Conservation (phyloP, 1,140 invertebrate genomes). For the Drosophila ohnishii region DNA sequence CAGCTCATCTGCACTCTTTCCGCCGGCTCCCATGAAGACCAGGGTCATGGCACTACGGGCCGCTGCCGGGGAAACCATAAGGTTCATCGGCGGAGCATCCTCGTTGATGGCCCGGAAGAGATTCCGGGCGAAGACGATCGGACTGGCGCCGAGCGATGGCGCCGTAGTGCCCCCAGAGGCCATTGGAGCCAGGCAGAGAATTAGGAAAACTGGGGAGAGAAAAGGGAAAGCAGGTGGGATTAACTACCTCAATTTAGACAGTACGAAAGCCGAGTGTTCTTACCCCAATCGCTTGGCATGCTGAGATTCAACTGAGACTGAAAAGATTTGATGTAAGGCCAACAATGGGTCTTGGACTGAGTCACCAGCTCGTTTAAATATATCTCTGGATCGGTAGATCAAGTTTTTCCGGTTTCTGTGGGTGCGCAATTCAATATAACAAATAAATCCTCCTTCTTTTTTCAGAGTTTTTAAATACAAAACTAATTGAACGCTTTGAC, state of each 20-base stretch:
- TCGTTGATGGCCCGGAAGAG: constrained; percentile 52
- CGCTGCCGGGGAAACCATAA: constrained; percentile 56
- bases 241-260: background rate
- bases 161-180: constrained; percentile 46
- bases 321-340: background rate
- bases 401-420: constrained; percentile 22
- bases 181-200: constrained; percentile 46
- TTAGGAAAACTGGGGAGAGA: constrained; percentile 9
- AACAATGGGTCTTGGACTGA: constrained; percentile 10
- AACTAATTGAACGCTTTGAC: background rate
- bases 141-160: constrained; percentile 42
- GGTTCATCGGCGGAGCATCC: constrained; percentile 5
- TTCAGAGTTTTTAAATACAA: background rate
- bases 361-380: constrained; percentile 16
- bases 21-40: constrained; percentile 58
- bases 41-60: constrained; percentile 63
- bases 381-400: background rate
- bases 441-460: too few relatives aligned
- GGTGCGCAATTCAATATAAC: constrained; percentile 1
- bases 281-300: constrained; percentile 45
- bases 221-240: background rate
- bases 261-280: background rate
- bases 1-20: constrained; percentile 50
- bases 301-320: constrained; percentile 28
- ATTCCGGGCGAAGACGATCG: constrained; percentile 65